phyloP scores from a whole-genome alignment of 2,888 invertebrate genomes.

The Macaria liturata region DNA sequence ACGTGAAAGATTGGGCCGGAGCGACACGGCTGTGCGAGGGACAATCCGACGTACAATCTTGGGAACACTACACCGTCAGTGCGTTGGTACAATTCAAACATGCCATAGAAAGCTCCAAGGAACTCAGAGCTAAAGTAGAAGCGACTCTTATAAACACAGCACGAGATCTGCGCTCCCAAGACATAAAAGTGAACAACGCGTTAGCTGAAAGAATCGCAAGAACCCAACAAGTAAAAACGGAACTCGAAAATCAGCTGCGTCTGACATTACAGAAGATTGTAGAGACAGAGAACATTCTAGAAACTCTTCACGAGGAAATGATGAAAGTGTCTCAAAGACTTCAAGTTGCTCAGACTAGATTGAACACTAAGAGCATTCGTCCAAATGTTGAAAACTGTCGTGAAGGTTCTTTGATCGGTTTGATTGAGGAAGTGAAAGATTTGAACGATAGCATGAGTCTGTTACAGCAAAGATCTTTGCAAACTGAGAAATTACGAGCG shows the following conservation, averaged over 20 bases:
- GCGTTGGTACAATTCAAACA: conserved; percentile 89
- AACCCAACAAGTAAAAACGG: conserved; percentile 88
- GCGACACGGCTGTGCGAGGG: conserved; percentile 91
- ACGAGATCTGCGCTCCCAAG: conserved; percentile 91
- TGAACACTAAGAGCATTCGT: conserved; percentile 67
- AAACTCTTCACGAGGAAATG: conserved; percentile 69
- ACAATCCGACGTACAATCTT: conserved; percentile 92
- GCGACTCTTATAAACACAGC: conserved; percentile 89
- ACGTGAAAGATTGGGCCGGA: conserved; percentile 90
- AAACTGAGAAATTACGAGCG: conserved; percentile 68
- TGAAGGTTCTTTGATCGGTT: conserved; percentile 67
- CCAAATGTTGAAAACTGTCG: conserved; percentile 75
- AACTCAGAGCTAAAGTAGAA: conserved; percentile 88
- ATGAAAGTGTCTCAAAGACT: conserved; percentile 68
- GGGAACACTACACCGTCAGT: conserved; percentile 91
- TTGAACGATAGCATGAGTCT: conserved; percentile 71
- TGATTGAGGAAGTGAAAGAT: conserved; percentile 73
- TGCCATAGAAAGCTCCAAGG: conserved; percentile 88
- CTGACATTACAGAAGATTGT: conserved; percentile 71
- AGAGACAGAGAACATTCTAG: conserved; percentile 70
- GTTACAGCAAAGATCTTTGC: conserved; percentile 61
- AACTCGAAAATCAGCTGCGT: conserved; percentile 87
- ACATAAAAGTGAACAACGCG: conserved; percentile 90
- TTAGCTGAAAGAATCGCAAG: conserved; percentile 88
- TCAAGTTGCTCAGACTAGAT: conserved; percentile 73